phyloP scores from a whole-genome alignment of 2,888 invertebrate species.

The Agrochola lychnidis region DNA sequence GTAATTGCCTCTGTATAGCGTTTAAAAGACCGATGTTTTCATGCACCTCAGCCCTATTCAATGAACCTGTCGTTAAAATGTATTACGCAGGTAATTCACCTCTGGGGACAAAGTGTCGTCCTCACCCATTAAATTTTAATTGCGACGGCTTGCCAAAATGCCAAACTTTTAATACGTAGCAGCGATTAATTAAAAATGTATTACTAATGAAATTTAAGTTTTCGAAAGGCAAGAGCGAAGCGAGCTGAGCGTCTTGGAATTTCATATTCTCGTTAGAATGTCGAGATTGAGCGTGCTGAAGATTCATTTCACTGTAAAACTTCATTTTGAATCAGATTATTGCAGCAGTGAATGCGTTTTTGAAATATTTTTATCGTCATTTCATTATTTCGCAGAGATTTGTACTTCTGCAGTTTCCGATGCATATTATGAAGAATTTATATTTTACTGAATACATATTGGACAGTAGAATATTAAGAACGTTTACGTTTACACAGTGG shows the following conservation, averaged over 20 bases:
- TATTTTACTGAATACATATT: background rate
- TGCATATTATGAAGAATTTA: constrained; percentile 7
- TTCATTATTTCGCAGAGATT: constrained; percentile 11
- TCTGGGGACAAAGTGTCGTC: constrained; percentile 68
- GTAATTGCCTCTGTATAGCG: constrained; percentile 5
- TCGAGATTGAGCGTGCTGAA: constrained; percentile 69
- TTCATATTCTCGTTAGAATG: constrained; percentile 76
- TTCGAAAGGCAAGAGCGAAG: constrained; percentile 61
- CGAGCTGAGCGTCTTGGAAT: constrained; percentile 71
- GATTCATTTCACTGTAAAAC: constrained; percentile 70
- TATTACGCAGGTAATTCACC: constrained; percentile 64
- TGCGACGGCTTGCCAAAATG: constrained; percentile 69
- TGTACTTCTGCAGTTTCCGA: constrained; percentile 4
- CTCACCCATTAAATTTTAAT: constrained; percentile 72
- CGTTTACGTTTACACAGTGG: background rate
- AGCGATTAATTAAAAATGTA: constrained; percentile 81
- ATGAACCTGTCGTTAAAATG: constrained; percentile 53
- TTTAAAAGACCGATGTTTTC: constrained; percentile 27
- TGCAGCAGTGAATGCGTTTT: constrained; percentile 58
- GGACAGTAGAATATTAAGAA: background rate
- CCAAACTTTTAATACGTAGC: constrained; percentile 77
- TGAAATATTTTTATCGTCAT: constrained; percentile 28
- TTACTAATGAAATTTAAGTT: constrained; percentile 79
- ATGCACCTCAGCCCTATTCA: constrained; percentile 37
- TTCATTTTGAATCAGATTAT: constrained; percentile 65